Evolutionary conservation across 2,113 vertebrate genomes (phyloP).

Genomic region (Phrynocephalus versicolor): DNA sequence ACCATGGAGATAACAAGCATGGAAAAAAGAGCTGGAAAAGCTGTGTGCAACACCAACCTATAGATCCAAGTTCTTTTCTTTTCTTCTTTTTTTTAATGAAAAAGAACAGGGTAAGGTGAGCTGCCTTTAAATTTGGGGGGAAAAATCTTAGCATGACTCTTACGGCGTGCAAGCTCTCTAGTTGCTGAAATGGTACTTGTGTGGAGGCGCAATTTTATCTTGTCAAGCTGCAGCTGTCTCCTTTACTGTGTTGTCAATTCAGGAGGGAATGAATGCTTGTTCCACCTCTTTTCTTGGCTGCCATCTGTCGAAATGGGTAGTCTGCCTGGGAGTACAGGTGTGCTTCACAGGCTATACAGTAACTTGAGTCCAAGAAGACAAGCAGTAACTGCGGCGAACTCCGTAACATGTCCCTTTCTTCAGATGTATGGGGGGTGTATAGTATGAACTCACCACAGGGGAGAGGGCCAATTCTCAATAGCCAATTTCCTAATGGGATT

Average conservation of each 20-base stretch:
- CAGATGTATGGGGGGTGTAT: too few relatives aligned
- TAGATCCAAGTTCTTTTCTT: not conserved
- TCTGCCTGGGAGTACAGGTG: not conserved
- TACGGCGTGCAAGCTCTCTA: slow-evolving; percentile 9
- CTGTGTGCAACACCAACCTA: slow-evolving; percentile 38
- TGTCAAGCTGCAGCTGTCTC: not conserved
- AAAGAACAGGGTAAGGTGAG: slow-evolving; percentile 19
- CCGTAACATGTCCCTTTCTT: not conserved
- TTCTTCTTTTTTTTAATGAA: slow-evolving; percentile 16
- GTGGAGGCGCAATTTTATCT: not conserved
- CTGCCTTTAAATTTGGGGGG: not conserved
- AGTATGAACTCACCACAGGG: not conserved
- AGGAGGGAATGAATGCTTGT: not conserved
- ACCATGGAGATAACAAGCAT: slow-evolving; percentile 47
- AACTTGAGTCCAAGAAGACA: not conserved
- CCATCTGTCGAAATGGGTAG: not conserved
- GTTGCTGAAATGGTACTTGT: not conserved
- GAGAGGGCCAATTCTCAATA: not conserved
- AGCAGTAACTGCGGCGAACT: not conserved
- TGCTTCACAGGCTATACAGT: too few relatives aligned
- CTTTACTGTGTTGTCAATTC: not conserved
- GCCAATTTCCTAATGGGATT: not conserved
- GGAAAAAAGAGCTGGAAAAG: slow-evolving; percentile 42
- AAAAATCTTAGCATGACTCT: not conserved
- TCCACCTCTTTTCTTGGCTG: not conserved